A percentile compares a stretch with the other conserved stretches of the same genome.
These are phyloP conservation scores for Erythrolamprus reginae DNA, from an alignment of 2,113 vertebrate genomes.

Conservation along the genomic window DNA sequence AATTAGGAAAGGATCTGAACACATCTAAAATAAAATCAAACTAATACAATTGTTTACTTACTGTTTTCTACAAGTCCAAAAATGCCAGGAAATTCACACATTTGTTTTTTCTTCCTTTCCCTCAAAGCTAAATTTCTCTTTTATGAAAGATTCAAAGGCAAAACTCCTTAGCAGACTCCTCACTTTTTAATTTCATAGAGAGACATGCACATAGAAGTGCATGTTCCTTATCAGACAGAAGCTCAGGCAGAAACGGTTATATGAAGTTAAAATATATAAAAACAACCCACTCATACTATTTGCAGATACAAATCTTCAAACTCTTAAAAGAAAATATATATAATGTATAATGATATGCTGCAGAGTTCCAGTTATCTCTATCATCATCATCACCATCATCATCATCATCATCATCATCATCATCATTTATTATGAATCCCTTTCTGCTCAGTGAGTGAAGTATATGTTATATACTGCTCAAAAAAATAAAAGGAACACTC, in stretches of 20 bases:
- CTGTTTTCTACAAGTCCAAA: not conserved
- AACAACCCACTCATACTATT: not conserved
- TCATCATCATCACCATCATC: not conserved
- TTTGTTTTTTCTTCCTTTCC: not conserved
- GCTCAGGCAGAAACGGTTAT: not conserved
- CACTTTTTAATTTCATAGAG: not conserved
- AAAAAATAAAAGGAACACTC: too few species aligned
- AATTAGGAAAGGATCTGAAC: not conserved
- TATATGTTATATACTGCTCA: not conserved
- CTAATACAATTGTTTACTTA: not conserved
- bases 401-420: not conserved
- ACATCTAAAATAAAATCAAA: not conserved
- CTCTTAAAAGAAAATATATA: not conserved
- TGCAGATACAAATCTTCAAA: not conserved
- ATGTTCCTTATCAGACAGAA: not conserved
- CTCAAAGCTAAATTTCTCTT: not conserved
- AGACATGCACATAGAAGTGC: not conserved
- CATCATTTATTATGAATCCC: not conserved
- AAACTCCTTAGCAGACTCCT: not conserved
- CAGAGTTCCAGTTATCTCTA: not conserved
- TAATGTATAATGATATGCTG: not conserved
- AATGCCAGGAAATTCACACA: not conserved
- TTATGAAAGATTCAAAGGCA: not conserved
- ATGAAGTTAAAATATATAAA: not conserved
- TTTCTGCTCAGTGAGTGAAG: not conserved